Conservation (phyloP, 64 coral and sea anemone genomes). For the Stylophora pistillata region DNA sequence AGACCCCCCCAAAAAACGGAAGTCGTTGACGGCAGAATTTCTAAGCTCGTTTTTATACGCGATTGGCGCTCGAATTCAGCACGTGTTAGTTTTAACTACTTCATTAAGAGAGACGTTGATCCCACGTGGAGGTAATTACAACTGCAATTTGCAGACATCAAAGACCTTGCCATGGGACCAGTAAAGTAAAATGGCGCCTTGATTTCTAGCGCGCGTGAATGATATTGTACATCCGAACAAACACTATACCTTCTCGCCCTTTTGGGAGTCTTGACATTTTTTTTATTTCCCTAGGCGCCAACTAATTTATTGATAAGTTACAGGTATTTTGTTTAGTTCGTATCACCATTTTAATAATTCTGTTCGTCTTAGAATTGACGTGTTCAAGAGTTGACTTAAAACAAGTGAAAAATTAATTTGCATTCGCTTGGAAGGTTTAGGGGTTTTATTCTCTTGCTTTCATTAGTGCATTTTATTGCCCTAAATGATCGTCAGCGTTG, state of each 20-base stretch:
- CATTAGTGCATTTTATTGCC: no score
- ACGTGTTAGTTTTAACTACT: constrained; percentile 1
- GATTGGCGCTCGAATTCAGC: not conserved
- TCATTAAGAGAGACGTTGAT: not conserved
- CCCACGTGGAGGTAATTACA: constrained; percentile 13
- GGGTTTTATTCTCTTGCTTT: no score
- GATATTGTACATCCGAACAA: constrained; percentile 5
- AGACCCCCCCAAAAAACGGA: no score
- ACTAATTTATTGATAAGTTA: not conserved
- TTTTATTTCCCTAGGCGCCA: not conserved
- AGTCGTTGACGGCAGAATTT: no score
- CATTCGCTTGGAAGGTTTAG: not conserved
- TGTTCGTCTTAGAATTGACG: not conserved
- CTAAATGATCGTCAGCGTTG: no score
- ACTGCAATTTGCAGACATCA: not conserved
- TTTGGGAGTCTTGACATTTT: not conserved
- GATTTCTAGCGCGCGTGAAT: not conserved
- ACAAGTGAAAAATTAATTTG: no score
- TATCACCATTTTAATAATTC: not conserved
- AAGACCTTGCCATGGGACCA: not conserved
- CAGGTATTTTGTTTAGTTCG: constrained; percentile 1
- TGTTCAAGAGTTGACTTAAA: not conserved
- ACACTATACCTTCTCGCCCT: not conserved
- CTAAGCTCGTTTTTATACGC: no score
- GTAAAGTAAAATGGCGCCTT: not conserved